Base-by-base conservation (phyloP, 2,113 vertebrate species). In the Gnathonemus longibarbis region DNA sequence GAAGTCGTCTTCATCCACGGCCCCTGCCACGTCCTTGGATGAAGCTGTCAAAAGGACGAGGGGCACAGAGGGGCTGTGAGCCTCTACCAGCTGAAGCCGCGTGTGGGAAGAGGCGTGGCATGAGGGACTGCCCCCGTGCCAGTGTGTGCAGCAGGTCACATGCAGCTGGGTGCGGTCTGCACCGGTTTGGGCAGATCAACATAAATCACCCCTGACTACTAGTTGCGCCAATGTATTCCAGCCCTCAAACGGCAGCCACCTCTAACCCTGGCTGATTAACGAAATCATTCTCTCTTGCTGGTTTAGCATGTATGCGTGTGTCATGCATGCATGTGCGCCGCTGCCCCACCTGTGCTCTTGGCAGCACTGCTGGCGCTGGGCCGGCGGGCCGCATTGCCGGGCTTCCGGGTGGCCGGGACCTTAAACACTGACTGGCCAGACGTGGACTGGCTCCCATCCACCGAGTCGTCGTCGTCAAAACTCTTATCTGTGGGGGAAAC, bases 391-490 rank as follows among this genome's bases (percentile, higher is more conserved):
- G 97, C 95, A 93, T 98, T 98, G 92, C 94, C 97, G 70, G 97
- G 93, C 94, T 98, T 98, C 94, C 98, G 99, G 92, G 98, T 97
- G 94, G 97, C 97, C 53, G 98, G 97, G 93, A 98, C 97, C 95
- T 98, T 99, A 95, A 99, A 99, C 88, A 96, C 95, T 92, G 97
- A 96, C 94, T 97, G 96, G 94, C 97, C 95, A 88, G 98, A 96
- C 31, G 97, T 97, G 83, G 97, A 96, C 92, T 96, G 97, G 94
- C 95, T 98, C 94, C 98, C 98, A 95, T 99, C 98, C 97, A 98
- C 97, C 27, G 98, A 98, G 92, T 99, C 98, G 62, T 99, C 97
- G 94, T 99, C 98, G 90, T 99, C 98, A 92, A 98, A 99, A 96
- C 97, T 99, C 95, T 98, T 98, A 96, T 99, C 98, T 99, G 91